These are phyloP conservation scores for Tetrao urogallus DNA, from an alignment of 2,113 vertebrate species.

Conservation along the genomic window DNA sequence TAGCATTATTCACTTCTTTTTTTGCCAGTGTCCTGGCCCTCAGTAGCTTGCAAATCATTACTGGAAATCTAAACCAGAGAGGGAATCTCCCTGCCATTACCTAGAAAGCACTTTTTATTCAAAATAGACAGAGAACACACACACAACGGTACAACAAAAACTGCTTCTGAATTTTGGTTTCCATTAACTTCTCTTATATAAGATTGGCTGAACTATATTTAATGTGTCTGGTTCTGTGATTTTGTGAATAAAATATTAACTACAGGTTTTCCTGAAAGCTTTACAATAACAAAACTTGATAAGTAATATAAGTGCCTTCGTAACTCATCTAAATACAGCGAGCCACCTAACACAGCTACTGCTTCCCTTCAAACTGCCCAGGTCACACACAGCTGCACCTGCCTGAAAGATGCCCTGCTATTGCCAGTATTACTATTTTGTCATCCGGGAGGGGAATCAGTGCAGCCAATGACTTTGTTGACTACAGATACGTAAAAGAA, in stretches of 20 bases:
- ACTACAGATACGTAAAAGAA: neutral
- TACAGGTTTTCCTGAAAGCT: conserved; percentile 30
- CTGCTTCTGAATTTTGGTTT: neutral
- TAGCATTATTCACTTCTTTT: neutral
- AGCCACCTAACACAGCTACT: conserved; percentile 21
- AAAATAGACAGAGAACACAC: neutral
- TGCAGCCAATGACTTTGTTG: neutral
- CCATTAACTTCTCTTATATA: neutral
- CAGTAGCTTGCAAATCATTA: conserved; percentile 21
- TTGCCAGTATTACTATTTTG: neutral
- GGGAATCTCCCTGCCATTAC: neutral
- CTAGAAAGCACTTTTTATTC: conserved; percentile 20
- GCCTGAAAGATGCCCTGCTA: neutral
- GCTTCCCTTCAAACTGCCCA: conserved; percentile 16
- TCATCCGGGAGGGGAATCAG: neutral
- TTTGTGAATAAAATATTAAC: conserved; percentile 53
- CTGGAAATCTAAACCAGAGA: conserved; percentile 31
- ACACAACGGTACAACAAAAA: neutral
- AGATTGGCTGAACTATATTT: conserved; percentile 37
- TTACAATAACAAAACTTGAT: conserved; percentile 31
- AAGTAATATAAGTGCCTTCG: conserved; percentile 41
- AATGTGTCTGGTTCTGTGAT: neutral
- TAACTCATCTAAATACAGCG: conserved; percentile 7
- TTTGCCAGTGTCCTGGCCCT: neutral
- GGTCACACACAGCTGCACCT: neutral